Evolutionary conservation across 2,888 invertebrate genomes (phyloP).

Genomic region (Halocaridina rubra): DNA sequence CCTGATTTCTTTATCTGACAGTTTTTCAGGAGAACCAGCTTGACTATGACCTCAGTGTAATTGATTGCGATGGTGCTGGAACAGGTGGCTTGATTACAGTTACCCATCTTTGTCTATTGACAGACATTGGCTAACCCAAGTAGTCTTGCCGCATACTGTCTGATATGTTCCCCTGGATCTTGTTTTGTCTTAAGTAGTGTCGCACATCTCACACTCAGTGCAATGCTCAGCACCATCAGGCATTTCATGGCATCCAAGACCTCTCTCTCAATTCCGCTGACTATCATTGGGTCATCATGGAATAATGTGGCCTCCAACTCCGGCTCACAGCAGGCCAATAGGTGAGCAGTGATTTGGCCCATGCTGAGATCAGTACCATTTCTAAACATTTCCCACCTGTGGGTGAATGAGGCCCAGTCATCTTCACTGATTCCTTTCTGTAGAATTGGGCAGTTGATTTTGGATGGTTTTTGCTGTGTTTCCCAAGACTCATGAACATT

Average conservation of each 20-base stretch:
- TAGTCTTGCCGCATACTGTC: no score
- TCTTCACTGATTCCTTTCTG: constrained; percentile 7
- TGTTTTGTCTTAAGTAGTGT: background rate
- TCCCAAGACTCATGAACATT: background rate
- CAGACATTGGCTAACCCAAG: background rate
- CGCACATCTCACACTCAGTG: constrained; percentile 17
- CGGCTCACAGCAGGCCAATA: constrained; percentile 20
- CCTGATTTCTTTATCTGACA: background rate
- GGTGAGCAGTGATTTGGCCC: background rate
- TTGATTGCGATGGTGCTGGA: background rate
- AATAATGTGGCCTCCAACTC: constrained; percentile 17
- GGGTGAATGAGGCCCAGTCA: constrained; percentile 18
- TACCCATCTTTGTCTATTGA: background rate
- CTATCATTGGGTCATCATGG: background rate
- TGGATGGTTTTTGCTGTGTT: constrained; percentile 12
- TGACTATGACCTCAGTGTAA: background rate
- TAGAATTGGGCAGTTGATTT: constrained; percentile 12
- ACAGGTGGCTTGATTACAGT: background rate
- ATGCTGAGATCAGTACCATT: background rate
- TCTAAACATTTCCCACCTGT: background rate
- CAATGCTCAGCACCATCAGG: background rate
- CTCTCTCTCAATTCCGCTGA: background rate
- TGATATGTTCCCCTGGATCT: background rate
- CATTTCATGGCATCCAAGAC: constrained; percentile 6
- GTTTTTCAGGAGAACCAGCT: background rate